These are phyloP conservation scores for Eulimnadia texana DNA, from an alignment of 1,140 invertebrate species.

Conservation along the genomic window DNA sequence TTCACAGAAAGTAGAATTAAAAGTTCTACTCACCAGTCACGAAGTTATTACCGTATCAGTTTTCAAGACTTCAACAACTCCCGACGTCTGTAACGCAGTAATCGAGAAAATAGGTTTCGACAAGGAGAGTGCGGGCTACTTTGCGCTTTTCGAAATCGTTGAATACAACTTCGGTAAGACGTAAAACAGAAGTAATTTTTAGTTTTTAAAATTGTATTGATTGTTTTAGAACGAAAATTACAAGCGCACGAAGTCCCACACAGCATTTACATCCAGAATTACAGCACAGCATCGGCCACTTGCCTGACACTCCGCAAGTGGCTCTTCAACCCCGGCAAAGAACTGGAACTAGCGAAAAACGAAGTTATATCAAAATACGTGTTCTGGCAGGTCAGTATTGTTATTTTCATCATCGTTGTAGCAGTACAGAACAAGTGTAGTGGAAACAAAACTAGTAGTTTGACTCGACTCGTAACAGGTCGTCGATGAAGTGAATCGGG, in stretches of 20 bases:
- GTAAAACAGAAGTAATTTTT: slow-evolving; percentile 19
- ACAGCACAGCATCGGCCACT: slow-evolving; percentile 92
- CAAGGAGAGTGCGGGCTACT: slow-evolving; percentile 68
- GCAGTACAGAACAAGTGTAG: no score
- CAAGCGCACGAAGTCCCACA: slow-evolving; percentile 89
- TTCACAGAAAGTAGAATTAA: slow-evolving; percentile 79
- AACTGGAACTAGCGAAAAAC: slow-evolving; percentile 49
- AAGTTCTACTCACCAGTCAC: slow-evolving; percentile 64
- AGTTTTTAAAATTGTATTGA: slow-evolving; percentile 12
- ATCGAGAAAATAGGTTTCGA: slow-evolving; percentile 70
- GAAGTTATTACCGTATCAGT: slow-evolving; percentile 83
- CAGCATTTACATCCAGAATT: slow-evolving; percentile 96
- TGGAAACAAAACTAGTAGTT: no score
- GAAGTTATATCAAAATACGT: slow-evolving; percentile 52
- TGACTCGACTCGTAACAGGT: slow-evolving; percentile 40
- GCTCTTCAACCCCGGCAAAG: slow-evolving; percentile 69
- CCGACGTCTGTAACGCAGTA: slow-evolving; percentile 81
- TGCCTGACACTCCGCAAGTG: slow-evolving; percentile 88
- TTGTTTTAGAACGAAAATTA: slow-evolving; percentile 70
- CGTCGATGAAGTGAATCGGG: slow-evolving; percentile 87
- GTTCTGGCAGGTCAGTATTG: slow-evolving; percentile 51
- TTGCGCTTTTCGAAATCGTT: slow-evolving; percentile 96
- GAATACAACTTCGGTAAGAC: slow-evolving; percentile 82
- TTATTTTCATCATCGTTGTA: no score
- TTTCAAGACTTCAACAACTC: slow-evolving; percentile 76